Percentiles rank a stretch among this genome's conserved stretches.
Conservation (phyloP, 2,113 vertebrate species). For the Corythaixoides concolor region DNA sequence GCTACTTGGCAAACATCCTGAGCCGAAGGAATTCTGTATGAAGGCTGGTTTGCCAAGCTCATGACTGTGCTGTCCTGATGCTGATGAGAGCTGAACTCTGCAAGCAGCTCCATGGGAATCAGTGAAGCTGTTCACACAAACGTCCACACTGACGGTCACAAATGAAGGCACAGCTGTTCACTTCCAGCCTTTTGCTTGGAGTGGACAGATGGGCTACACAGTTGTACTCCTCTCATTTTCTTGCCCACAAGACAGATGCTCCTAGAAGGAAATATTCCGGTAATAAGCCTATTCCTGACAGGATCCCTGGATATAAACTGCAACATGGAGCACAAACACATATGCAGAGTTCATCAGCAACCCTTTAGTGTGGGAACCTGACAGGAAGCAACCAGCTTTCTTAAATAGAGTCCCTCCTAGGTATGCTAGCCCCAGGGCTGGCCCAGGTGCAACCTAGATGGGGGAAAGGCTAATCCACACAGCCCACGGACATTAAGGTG, state of each 20-base stretch:
- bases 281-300: background rate
- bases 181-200: background rate
- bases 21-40: background rate
- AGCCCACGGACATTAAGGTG: background rate
- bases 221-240: background rate
- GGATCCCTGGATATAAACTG: background rate
- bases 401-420: background rate
- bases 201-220: background rate
- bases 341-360: background rate
- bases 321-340: background rate
- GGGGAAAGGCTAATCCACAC: background rate
- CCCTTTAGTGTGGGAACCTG: background rate
- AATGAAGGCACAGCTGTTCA: background rate
- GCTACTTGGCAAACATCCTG: background rate
- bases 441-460: background rate
- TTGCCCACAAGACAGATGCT: background rate
- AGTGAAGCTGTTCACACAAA: background rate
- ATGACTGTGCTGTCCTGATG: background rate
- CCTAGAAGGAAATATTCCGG: background rate
- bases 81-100: background rate
- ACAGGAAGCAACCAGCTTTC: background rate
- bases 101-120: background rate
- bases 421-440: background rate
- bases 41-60: background rate
- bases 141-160: background rate